phyloP scores from a whole-genome alignment of 2,113 vertebrate species.

The Blennius ocellaris region DNA sequence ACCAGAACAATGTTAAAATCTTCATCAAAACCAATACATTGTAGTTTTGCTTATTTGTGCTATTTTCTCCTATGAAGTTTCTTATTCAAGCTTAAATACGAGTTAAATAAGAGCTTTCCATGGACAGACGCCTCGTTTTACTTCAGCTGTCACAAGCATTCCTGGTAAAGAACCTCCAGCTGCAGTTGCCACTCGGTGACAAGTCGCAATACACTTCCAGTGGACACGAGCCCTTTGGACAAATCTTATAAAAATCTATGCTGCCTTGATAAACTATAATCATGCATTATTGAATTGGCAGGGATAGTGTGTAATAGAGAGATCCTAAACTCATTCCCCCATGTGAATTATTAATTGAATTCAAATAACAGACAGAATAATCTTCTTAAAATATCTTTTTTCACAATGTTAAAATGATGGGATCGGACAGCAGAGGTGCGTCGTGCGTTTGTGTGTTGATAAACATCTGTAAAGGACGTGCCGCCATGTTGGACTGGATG shows the following conservation, averaged over 20 bases:
- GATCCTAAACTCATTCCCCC: constrained; percentile 87
- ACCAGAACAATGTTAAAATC: constrained; percentile 6
- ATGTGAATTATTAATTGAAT: constrained; percentile 85
- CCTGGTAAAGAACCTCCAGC: constrained; percentile 40
- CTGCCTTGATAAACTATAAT: constrained; percentile 86
- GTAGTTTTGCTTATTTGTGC: not conserved
- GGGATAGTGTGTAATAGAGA: constrained; percentile 88
- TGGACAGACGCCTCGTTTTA: constrained; percentile 19
- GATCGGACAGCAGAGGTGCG: constrained; percentile 71
- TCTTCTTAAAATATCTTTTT: constrained; percentile 90
- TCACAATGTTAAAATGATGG: constrained; percentile 70
- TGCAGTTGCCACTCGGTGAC: constrained; percentile 60
- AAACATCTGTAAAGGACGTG: not conserved
- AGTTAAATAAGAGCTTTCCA: constrained; percentile 15
- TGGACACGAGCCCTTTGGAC: constrained; percentile 75
- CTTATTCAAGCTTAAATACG: constrained; percentile 6
- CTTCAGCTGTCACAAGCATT: constrained; percentile 38
- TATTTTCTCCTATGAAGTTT: not conserved
- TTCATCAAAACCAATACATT: not conserved
- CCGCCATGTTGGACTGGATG: not conserved
- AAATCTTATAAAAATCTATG: constrained; percentile 82
- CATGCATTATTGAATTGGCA: constrained; percentile 87
- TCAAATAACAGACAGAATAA: constrained; percentile 88
- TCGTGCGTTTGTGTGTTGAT: not conserved
- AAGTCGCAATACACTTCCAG: constrained; percentile 64